phyloP scores from a whole-genome alignment of 1,140 invertebrate species.

The Neodiprion lecontei region DNA sequence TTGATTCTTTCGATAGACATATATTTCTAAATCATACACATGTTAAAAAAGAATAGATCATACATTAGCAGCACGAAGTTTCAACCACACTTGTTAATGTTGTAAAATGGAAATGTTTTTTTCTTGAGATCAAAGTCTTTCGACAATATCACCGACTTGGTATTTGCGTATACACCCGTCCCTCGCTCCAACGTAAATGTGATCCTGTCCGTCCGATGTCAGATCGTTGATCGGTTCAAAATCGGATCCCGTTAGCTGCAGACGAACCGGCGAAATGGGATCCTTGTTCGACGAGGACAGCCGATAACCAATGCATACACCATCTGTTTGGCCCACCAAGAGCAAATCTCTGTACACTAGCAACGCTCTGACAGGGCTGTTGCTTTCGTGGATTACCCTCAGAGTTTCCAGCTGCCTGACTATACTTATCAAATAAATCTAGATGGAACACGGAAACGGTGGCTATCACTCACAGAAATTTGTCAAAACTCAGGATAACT shows the following conservation, averaged over 20 bases:
- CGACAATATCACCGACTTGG: slow-evolving; percentile 39
- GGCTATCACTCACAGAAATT: neutral
- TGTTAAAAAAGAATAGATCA: too few relatives aligned
- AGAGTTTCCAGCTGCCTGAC: slow-evolving; percentile 44
- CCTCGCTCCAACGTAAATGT: slow-evolving; percentile 65
- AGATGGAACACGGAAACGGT: slow-evolving; percentile 39
- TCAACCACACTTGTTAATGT: too few relatives aligned
- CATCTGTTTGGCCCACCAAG: slow-evolving; percentile 66
- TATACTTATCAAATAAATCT: slow-evolving; percentile 43
- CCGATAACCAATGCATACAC: slow-evolving; percentile 62
- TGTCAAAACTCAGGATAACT: too few relatives aligned
- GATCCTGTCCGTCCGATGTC: slow-evolving; percentile 60
- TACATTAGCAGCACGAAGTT: too few relatives aligned
- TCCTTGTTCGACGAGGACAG: slow-evolving; percentile 49
- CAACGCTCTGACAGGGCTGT: slow-evolving; percentile 58
- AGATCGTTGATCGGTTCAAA: slow-evolving; percentile 71
- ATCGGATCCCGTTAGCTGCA: slow-evolving; percentile 73
- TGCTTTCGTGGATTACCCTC: slow-evolving; percentile 58
- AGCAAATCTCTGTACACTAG: slow-evolving; percentile 52
- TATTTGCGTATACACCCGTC: slow-evolving; percentile 68
- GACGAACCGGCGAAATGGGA: slow-evolving; percentile 48
- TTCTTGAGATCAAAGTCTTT: neutral
- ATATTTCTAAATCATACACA: too few relatives aligned
- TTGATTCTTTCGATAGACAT: too few relatives aligned
- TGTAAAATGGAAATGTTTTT: too few relatives aligned